Evolutionary conservation across 2,888 invertebrate genomes (phyloP).

Genomic region (Melieria picta): DNA sequence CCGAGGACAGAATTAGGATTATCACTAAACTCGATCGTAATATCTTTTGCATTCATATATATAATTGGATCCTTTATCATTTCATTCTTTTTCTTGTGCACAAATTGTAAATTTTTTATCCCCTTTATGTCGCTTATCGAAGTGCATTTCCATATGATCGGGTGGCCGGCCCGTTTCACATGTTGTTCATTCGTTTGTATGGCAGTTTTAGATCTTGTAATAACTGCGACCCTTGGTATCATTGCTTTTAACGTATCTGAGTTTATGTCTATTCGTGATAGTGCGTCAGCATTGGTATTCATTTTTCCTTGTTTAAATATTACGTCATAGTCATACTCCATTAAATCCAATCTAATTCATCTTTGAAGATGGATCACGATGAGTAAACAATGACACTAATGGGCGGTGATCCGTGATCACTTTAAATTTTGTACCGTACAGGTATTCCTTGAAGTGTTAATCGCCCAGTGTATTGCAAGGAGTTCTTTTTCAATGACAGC

Average conservation of each 20-base stretch:
- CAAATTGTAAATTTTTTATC: background rate
- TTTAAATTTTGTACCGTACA: constrained; percentile 38
- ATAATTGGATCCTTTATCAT: too few species aligned
- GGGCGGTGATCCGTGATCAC: background rate
- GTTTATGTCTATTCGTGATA: constrained; percentile 8
- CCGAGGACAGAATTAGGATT: background rate
- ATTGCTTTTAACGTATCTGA: background rate
- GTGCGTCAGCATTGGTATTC: constrained; percentile 19
- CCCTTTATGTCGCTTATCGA: constrained; percentile 16
- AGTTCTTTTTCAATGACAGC: constrained; percentile 51
- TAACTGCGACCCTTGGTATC: constrained; percentile 15
- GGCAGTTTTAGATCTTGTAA: constrained; percentile 3
- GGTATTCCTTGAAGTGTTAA: constrained; percentile 45
- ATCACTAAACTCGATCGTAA: too few species aligned
- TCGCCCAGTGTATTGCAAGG: constrained; percentile 42
- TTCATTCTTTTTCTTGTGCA: too few species aligned
- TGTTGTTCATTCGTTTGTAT: constrained; percentile 9
- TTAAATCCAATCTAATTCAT: constrained; percentile 21
- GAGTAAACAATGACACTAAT: background rate
- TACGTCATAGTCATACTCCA: constrained; percentile 21
- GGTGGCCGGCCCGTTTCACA: constrained; percentile 14
- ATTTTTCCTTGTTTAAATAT: constrained; percentile 22
- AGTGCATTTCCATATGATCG: background rate
- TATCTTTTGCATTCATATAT: too few species aligned
- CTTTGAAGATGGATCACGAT: background rate